Base-by-base conservation (phyloP, 2,797 vertebrate genomes). In the Sparidentex hasta region DNA sequence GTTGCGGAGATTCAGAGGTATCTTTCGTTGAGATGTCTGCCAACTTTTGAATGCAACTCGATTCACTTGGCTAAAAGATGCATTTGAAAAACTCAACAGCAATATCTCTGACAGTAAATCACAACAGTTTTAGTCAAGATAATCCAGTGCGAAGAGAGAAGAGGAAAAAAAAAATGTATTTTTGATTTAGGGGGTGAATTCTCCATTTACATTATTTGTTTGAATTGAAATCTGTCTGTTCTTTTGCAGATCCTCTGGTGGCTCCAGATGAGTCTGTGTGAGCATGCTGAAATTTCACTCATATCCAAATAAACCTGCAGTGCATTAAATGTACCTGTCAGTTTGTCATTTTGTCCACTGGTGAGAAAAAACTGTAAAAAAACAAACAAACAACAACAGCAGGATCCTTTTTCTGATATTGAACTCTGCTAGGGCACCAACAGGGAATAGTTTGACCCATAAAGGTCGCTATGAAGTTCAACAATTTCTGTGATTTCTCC, bases 261-360 rank as follows among this genome's bases (percentile, higher is more conserved):
- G 0, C 0, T 47, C 11, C 51, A 48, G 0, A 41, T 7, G 1
- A 18, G 0, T 12, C 12, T 38, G 6, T 29, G n/a, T 43, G 2
- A 20, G 33, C 11, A n/a, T 20, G 9, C 29, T 74, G 21, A 74
- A 27, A 7, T 46, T 11, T 17, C 38, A 55, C 11, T 48, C 8
- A 20, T 11, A 18, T 44, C 3, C 43, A 43, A 65, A 44, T 70
- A 65, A 70, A 55, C 12, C 67, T 64, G 27, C 2, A 55, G 0
- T 55, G 7, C 50, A 64, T 44, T 0, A 43, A 58, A 21, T 27
- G n/a, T 6, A 33, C 58, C 14, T 61, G 21, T 41, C 14, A 48
- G 2, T 33, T 51, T 50, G 29, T 27, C 7, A 29, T 13, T 46
- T 52, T 57, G 8, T 33, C 7, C 7, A 44, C 20, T 27, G 7